Base-by-base conservation (phyloP, 2,888 invertebrate species). In the Cephus spinipes region DNA sequence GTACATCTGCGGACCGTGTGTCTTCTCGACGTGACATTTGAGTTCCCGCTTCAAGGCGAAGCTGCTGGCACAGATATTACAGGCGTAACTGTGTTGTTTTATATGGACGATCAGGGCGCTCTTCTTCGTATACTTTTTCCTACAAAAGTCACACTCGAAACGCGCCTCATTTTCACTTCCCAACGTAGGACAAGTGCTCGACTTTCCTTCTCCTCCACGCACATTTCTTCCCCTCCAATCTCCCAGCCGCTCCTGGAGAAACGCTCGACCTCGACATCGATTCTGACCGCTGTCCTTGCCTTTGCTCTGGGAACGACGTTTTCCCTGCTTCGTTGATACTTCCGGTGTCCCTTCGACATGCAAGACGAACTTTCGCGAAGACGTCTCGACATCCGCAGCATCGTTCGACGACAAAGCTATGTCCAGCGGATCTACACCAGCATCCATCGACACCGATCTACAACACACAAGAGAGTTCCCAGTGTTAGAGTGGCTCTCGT, bases 1-100 rank as follows among this genome's bases (percentile, higher is more conserved):
- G 73, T 73, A 76, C 76, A 73, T 78, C 36, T 68, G 76, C 4
- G 78, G 78, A 11, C 75, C 78, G 35, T 78, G 78, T 69, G 68
- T 69, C 35, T 76, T 33, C 69, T 76, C 73, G 6, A 76, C 35
- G 40, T 78, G 78, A 73, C 69, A 35, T 73, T 78, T 78, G 3
- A 78, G 76, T 11, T 78, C 78, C 31, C 78, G 69, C 68, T 78
- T 78, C 68, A 73, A 34, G 12, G 36, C 68, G 68, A 55, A 78
- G n/a, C 33, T 78, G n/a, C 32, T 76, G 3, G 68, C 68, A n/a
- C 78, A 78, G 4, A 31, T 30, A 11, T 32, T 68, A n/a, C 78
- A 78, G 23, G 68, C 32, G 76, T 76, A 76, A n/a, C 34, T n/a
- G 31, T 78, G 78, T 55, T 75, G 40, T 11, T 40, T 69, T 11